Base-by-base conservation (phyloP, 2,113 vertebrate genomes). In the Ceratotherium simum region DNA sequence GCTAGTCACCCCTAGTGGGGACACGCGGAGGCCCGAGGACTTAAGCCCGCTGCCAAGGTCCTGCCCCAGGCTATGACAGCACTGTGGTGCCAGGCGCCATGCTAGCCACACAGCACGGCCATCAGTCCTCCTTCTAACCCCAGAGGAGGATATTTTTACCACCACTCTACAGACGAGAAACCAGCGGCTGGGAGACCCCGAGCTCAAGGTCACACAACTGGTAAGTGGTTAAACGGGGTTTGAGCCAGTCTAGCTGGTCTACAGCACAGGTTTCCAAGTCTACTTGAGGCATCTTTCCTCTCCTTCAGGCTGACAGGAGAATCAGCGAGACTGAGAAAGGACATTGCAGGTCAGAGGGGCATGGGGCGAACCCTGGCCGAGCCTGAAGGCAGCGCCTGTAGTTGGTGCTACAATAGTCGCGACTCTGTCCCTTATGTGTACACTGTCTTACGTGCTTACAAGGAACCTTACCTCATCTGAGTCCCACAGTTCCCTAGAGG, bases 391-490 rank as follows among this genome's bases (percentile, higher is more conserved):
- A 18, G 1, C 2, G 18, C 31, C 72, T 36, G 8, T n/a, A n/a
- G 58, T 20, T 42, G 33, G 58, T 70, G 12, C 31, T 27, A 0
- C 9, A 54, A 18, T 18, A 64, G 54, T 23, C 46, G 56, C 13
- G 39, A 36, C 6, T 23, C 56, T 0, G 11, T 4, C 27, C 2
- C 33, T 60, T 25, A 29, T 3, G 11, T 10, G 1, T 4, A 27
- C 31, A 46, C 20, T 14, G 9, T 64, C 20, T 56, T 56, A 60
- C 4, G 23, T 36, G 51, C 31, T 39, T 58, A 13, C 27, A 62
- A 29, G 27, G 33, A 17, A 69, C 42, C 60, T 89, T 17, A 27
- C 33, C 60, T 81, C 29, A 51, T 18, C 14, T 23, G 54, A 51
- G n/a, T 29, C 72, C 29, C 85, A 69, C 1, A 1, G 1, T 60